Evolutionary conservation across 2,797 vertebrate genomes (phyloP), one percentile per base, ranked within the genome.

Genomic region (Anabacerthia variegaticeps): DNA sequence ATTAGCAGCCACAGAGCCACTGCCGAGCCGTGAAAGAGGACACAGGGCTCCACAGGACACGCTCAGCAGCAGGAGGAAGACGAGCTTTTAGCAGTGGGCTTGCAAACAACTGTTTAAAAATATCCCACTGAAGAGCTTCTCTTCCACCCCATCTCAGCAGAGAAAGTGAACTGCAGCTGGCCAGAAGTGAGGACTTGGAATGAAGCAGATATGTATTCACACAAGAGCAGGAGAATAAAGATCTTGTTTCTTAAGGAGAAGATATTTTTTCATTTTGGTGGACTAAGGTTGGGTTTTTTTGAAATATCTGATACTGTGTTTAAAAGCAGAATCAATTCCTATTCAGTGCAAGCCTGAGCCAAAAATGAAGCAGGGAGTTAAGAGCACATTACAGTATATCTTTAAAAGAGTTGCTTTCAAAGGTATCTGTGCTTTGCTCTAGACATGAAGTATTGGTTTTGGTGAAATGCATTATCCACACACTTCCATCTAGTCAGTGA

Each of bases 1-100:
- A 97, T 97, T 97, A 98, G 97, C 98, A 98, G 98, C 98, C 98
- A 97, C 20, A 18, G 73, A 71, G 88, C 58, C 82, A 63, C 15
- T 17, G 85, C 89, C 49, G 75, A 93, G 66, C 68, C 3, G 32
- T 80, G 67, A 81, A 88, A 46, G 67, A 66, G 83, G 74, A 71
- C 24, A 3, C 41, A 3, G 63, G 14, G 78, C 90, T 92, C 71
- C n/a, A 7, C 28, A 17, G 89, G 80, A 85, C 67, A 34, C 1
- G 1, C 52, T 66, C 23, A 9, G 85, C 20, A 13, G 52, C 6
- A 24, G 55, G 55, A 71, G 49, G 23, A 69, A 92, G 52, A 83
- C 0, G 1, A 65, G 75, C 54, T 30, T 71, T 66, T n/a, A 69
- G 36, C 56, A 21, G 14, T 8, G 55, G 36, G 30, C 28, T 77